Evolutionary conservation across 2,888 invertebrate species (phyloP), one percentile per base, ranked within the genome.

Genomic region (Xylota sylvarum): DNA sequence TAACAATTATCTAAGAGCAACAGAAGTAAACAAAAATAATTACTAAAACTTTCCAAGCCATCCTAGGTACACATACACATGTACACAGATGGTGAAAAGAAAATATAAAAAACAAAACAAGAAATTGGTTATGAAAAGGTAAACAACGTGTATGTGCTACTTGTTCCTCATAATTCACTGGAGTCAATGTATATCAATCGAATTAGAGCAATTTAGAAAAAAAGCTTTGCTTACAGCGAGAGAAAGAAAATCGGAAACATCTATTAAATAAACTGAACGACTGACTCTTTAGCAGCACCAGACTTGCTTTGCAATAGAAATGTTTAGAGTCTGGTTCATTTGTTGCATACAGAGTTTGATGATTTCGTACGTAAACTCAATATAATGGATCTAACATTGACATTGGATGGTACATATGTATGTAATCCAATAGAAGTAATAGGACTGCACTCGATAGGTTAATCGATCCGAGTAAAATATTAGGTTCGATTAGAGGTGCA

Each of bases 1-100:
- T 46, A 17, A 17, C 14, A 17, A 46, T 46, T 46, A 46, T 46
- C 46, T 46, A 46, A 37, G 10, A 46, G 17, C 46, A 46, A 46
- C 17, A 17, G 46, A 14, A 46, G 46, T 5, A 17, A 46, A 46
- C 4, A 46, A 46, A 17, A 46, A 46, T n/a, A 43, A 43, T 7
- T 35, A 5, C 3, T 32, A 32, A 32, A 32, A 32, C 32, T 37
- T 37, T 10, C 37, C 37, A 46, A 46, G 7, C 1, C 4, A 46
- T 14, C 7, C 14, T 17, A 37, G 23, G 23, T 10, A 37, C 9
- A 14, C n/a, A 14, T 43, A 14, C 43, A 14, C 5, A 14, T 17
- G 46, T 46, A 17, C n/a, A 9, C n/a, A 43, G 6, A 46, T 10
- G 23, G 23, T 23, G 5, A 46, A 6, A 46, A 46, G 6, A 46